Conservation (phyloP, 2,797 vertebrate genomes). For the Pagetopsis macropterus region DNA sequence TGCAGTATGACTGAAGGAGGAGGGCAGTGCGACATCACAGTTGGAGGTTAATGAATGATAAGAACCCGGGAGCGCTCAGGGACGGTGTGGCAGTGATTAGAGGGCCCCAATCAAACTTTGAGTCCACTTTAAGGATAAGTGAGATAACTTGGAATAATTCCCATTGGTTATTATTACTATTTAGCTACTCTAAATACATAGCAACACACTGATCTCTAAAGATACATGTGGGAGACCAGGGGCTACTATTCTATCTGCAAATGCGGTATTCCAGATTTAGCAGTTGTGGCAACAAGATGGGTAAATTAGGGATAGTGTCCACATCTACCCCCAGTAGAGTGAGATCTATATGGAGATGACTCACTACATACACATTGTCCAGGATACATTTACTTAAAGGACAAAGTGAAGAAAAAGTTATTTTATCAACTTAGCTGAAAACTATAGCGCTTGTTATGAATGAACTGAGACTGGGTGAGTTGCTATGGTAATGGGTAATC, state of each 20-base stretch:
- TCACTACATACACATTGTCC: not conserved
- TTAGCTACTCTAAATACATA: slow-evolving; percentile 30
- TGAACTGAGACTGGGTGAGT: not conserved
- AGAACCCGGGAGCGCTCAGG: slow-evolving; percentile 78
- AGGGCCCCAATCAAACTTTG: slow-evolving; percentile 69
- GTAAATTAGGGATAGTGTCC: slow-evolving; percentile 15
- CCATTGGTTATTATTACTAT: slow-evolving; percentile 45
- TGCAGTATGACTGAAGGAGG: slow-evolving; percentile 71
- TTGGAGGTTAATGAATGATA: slow-evolving; percentile 92
- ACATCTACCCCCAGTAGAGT: not conserved
- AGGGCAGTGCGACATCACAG: slow-evolving; percentile 76
- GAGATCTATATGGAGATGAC: not conserved
- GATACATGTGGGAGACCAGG: slow-evolving; percentile 17
- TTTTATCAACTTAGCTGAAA: not conserved
- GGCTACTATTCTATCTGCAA: slow-evolving; percentile 10
- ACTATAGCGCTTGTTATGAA: not conserved
- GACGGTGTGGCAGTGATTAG: slow-evolving; percentile 76
- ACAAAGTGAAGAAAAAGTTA: not conserved
- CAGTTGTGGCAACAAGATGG: not conserved
- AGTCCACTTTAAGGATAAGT: slow-evolving; percentile 63
- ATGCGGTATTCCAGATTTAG: not conserved
- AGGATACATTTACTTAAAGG: not conserved
- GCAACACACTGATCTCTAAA: slow-evolving; percentile 17
- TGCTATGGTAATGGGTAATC: not conserved
- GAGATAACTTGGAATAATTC: slow-evolving; percentile 66